Evolutionary conservation across 1,140 invertebrate genomes (phyloP).

Genomic region (Pachyrhynchus sulphureomaculatus): DNA sequence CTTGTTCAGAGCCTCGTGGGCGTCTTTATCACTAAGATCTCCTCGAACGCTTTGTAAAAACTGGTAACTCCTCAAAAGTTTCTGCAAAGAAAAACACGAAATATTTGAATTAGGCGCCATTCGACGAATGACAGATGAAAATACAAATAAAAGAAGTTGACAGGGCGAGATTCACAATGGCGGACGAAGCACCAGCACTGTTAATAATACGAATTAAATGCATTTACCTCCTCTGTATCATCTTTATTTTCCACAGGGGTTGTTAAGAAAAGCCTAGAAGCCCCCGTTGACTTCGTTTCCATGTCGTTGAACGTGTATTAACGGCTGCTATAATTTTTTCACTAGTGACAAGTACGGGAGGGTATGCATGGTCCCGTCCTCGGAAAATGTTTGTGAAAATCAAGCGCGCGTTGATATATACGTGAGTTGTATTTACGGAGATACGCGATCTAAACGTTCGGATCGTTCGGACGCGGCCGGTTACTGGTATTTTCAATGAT

Average conservation of each 20-base stretch:
- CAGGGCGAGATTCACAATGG: slow-evolving; percentile 56
- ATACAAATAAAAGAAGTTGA: slow-evolving; percentile 52
- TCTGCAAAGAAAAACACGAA: slow-evolving; percentile 67
- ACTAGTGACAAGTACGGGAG: slow-evolving; percentile 55
- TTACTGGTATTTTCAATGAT: slow-evolving; percentile 3
- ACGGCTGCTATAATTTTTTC: slow-evolving; percentile 51
- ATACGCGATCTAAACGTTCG: slow-evolving; percentile 2
- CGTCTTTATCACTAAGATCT: slow-evolving; percentile 89
- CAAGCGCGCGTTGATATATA: slow-evolving; percentile 51
- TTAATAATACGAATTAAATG: slow-evolving; percentile 55
- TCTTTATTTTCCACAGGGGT: slow-evolving; percentile 78
- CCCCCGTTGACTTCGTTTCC: slow-evolving; percentile 60
- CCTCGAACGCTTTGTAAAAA: slow-evolving; percentile 73
- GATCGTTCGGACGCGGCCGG: not conserved
- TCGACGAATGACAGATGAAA: slow-evolving; percentile 39
- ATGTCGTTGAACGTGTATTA: slow-evolving; percentile 51
- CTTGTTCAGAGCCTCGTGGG: slow-evolving; percentile 86
- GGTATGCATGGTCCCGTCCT: slow-evolving; percentile 59
- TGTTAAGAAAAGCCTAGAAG: slow-evolving; percentile 61
- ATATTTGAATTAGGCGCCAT: slow-evolving; percentile 48
- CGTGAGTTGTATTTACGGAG: slow-evolving; percentile 27
- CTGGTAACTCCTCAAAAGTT: slow-evolving; percentile 81
- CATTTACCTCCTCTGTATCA: slow-evolving; percentile 78
- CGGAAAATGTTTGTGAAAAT: slow-evolving; percentile 52
- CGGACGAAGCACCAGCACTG: slow-evolving; percentile 60